Conservation (phyloP, 2,797 vertebrate species). For the Thaleichthys pacificus region DNA sequence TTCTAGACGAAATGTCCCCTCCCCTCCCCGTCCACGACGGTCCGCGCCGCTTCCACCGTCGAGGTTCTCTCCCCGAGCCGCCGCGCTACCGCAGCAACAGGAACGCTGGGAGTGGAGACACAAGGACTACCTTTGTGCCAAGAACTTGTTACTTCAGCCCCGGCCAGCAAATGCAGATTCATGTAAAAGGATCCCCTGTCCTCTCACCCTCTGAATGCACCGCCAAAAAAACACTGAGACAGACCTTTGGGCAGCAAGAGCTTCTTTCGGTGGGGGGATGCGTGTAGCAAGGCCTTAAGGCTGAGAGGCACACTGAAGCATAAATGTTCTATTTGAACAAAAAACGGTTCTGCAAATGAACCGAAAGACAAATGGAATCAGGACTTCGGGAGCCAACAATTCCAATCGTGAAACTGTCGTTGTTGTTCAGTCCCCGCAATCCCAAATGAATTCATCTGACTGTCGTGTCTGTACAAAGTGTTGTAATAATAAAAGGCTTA, state of each 20-base stretch:
- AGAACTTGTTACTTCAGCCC: neutral
- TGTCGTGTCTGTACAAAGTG: neutral
- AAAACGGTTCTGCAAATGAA: neutral
- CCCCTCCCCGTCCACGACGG: neutral
- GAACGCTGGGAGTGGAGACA: too few relatives aligned
- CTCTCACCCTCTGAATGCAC: too few relatives aligned
- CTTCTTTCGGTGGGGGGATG: too few relatives aligned
- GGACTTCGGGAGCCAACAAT: neutral
- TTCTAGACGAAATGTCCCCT: neutral
- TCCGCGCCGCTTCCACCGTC: neutral
- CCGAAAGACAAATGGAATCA: neutral
- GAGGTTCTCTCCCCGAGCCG: neutral
- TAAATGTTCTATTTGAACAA: neutral
- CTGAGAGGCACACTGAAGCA: neutral
- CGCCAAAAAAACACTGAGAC: neutral
- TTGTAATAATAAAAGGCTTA: neutral
- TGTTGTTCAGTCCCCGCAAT: neutral
- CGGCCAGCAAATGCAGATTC: neutral
- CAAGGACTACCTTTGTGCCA: slow-evolving; percentile 2
- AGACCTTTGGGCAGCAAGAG: too few relatives aligned
- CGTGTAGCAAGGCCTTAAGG: too few relatives aligned
- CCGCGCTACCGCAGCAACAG: neutral
- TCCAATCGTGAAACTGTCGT: neutral
- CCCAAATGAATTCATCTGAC: neutral
- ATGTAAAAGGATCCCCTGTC: neutral